These are phyloP conservation scores for Elegia similella DNA, from an alignment of 2,888 invertebrate species.

Conservation along the genomic window DNA sequence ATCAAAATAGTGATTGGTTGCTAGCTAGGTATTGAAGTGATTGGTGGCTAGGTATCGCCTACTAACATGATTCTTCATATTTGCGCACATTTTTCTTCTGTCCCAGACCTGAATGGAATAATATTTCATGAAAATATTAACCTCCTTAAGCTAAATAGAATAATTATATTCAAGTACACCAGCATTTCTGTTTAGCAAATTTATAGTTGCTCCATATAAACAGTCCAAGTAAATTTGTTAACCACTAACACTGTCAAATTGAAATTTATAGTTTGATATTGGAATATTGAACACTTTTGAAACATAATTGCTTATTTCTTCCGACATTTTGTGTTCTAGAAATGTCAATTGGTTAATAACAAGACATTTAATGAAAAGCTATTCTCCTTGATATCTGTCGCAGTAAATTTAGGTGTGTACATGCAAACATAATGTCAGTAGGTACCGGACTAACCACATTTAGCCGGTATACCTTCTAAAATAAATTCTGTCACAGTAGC, in stretches of 20 bases:
- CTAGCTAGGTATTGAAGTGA: no score
- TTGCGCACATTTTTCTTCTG: no score
- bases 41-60: no score
- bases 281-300: background rate
- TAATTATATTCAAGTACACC: background rate
- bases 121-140: no score
- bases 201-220: background rate
- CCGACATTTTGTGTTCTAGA: conserved; percentile 6
- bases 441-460: background rate
- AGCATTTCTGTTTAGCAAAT: background rate
- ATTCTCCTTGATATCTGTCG: background rate
- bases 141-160: no score
- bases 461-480: background rate
- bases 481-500: background rate
- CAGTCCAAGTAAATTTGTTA: background rate
- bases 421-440: background rate
- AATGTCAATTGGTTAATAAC: conserved; percentile 7
- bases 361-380: conserved; percentile 5
- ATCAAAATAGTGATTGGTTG: no score
- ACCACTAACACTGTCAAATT: background rate
- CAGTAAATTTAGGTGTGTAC: background rate
- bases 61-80: no score
- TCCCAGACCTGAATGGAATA: no score
- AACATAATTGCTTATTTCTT: conserved; percentile 6
- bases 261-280: background rate